These are phyloP conservation scores for Struthidea cinerea DNA, from an alignment of 2,113 vertebrate species.

Conservation along the genomic window DNA sequence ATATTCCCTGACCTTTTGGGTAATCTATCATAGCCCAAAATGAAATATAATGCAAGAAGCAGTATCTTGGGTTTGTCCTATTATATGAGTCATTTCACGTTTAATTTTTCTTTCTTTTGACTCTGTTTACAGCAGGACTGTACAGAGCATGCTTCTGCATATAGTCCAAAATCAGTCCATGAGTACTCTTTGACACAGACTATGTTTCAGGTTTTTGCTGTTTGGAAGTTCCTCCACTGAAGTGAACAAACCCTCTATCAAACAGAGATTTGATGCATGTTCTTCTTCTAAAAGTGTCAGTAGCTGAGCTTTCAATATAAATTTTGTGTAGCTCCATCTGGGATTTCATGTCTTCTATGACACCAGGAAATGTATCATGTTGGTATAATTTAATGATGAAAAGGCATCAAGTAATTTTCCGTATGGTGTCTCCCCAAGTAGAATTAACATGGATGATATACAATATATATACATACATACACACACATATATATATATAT, in stretches of 20 bases:
- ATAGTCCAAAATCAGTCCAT: not conserved
- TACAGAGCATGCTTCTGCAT: not conserved
- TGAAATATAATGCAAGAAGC: slow-evolving; percentile 30
- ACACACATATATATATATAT: not conserved
- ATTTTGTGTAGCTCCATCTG: not conserved
- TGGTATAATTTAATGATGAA: not conserved
- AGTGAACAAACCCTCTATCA: not conserved
- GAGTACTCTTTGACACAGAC: not conserved
- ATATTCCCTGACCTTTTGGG: slow-evolving; percentile 51
- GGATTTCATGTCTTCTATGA: not conserved
- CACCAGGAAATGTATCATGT: not conserved
- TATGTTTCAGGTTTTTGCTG: not conserved
- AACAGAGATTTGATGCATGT: not conserved
- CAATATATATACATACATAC: not conserved
- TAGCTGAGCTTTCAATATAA: not conserved
- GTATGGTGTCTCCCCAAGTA: not conserved
- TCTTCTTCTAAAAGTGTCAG: not conserved
- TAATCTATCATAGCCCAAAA: slow-evolving; percentile 34
- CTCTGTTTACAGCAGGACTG: not conserved
- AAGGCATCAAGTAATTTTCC: not conserved
- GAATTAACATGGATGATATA: not conserved
- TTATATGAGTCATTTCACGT: slow-evolving; percentile 25
- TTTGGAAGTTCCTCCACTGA: not conserved
- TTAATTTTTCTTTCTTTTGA: slow-evolving; percentile 30
- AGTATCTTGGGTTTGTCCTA: slow-evolving; percentile 45